phyloP scores from a whole-genome alignment of 2,888 invertebrate genomes.

The Xestia xanthographa region DNA sequence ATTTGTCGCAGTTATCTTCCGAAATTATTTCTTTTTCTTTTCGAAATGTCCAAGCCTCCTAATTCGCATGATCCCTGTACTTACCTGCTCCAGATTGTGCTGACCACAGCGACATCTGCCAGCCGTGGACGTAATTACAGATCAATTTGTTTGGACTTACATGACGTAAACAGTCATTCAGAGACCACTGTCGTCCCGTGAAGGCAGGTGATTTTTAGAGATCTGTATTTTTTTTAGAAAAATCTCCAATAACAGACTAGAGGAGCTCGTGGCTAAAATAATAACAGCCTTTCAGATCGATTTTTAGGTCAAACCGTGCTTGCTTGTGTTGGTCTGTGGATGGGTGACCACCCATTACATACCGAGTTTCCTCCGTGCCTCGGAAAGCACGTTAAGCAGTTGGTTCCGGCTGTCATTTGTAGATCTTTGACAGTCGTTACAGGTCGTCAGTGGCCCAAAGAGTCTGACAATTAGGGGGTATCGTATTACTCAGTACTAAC shows the following conservation, averaged over 20 bases:
- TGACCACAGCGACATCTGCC: constrained; percentile 64
- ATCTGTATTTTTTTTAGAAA: constrained; percentile 11
- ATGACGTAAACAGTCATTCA: constrained; percentile 22
- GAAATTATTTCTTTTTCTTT: neutral
- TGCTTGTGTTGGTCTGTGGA: too few relatives aligned
- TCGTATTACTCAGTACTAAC: too few relatives aligned
- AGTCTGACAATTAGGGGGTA: too few relatives aligned
- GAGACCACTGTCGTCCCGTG: neutral
- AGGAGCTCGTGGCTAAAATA: too few relatives aligned
- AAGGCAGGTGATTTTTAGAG: constrained; percentile 56
- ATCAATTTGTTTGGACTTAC: constrained; percentile 19
- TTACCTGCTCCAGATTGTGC: constrained; percentile 44
- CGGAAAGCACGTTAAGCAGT: too few relatives aligned
- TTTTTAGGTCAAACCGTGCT: too few relatives aligned
- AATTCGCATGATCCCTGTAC: constrained; percentile 25
- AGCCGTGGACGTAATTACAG: constrained; percentile 39
- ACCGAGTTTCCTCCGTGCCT: too few relatives aligned
- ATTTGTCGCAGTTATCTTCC: neutral
- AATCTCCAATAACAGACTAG: neutral
- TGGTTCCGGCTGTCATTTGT: too few relatives aligned
- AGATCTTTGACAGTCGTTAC: too few relatives aligned
- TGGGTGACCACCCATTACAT: too few relatives aligned
- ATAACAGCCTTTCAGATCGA: too few relatives aligned
- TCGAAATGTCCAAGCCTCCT: constrained; percentile 26
- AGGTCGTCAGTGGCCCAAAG: too few relatives aligned